A percentile compares a stretch with the other conserved stretches of the same genome.
These are phyloP conservation scores for Clistopyga incitator DNA, from an alignment of 2,888 invertebrate genomes.

Conservation along the genomic window DNA sequence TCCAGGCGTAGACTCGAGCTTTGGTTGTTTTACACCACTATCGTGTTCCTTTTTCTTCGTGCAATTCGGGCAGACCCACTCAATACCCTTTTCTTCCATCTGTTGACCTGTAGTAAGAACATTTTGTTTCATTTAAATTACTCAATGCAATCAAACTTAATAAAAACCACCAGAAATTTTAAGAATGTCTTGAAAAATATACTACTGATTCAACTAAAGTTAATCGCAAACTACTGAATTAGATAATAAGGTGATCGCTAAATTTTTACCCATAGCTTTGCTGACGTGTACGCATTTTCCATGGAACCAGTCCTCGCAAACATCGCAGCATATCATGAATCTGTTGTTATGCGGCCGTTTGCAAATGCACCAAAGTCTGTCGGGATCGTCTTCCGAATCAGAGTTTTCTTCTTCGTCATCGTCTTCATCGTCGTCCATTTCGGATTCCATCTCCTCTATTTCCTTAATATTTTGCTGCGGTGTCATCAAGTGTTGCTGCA, in stretches of 20 bases:
- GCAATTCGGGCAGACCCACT: conserved; percentile 96
- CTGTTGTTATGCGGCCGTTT: conserved; percentile 97
- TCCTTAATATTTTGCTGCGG: conserved; percentile 37
- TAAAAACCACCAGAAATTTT: no score
- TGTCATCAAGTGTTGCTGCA: conserved; percentile 3
- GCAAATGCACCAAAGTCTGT: conserved; percentile 97
- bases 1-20: conserved; percentile 21
- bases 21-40: conserved; percentile 31
- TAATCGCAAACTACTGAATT: no score
- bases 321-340: conserved; percentile 99
- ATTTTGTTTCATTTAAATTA: neutral
- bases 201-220: no score
- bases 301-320: conserved; percentile 98
- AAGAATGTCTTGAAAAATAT: no score
- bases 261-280: conserved; percentile 90
- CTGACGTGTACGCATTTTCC: conserved; percentile 98
- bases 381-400: conserved; percentile 96
- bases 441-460: conserved; percentile 50
- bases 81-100: conserved; percentile 95
- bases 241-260: no score
- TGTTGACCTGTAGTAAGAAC: conserved; percentile 86
- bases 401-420: conserved; percentile 86
- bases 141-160: no score
- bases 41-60: conserved; percentile 85
- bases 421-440: conserved; percentile 86